A percentile compares a stretch with the other conserved stretches of the same genome.
phyloP scores from a whole-genome alignment of 2,888 invertebrate genomes.

The Rapana venosa region DNA sequence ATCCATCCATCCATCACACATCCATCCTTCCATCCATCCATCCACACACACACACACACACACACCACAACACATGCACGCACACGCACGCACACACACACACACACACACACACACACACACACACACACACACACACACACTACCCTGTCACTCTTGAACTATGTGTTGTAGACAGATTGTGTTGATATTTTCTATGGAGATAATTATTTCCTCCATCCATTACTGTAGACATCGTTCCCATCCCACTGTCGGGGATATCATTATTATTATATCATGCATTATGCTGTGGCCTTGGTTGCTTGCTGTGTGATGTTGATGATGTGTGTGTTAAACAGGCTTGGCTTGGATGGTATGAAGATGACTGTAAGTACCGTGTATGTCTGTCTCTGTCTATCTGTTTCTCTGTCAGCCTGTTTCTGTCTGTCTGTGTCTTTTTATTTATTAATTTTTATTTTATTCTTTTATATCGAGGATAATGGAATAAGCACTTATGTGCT shows the following conservation, averaged over 20 bases:
- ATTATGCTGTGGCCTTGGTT: background rate
- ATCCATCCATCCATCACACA: too few relatives aligned
- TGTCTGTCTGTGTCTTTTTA: background rate
- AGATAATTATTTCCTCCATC: background rate
- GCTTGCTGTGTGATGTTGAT: background rate
- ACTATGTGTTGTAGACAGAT: too few relatives aligned
- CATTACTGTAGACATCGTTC: background rate
- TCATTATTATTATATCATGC: background rate
- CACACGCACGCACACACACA: background rate
- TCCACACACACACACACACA: too few relatives aligned
- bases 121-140: background rate
- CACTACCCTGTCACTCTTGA: too few relatives aligned
- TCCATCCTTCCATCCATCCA: too few relatives aligned
- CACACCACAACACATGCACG: background rate
- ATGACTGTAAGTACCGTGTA: slow-evolving; percentile 62
- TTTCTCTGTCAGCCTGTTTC: background rate
- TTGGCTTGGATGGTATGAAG: slow-evolving; percentile 73
- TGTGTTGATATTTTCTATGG: too few relatives aligned
- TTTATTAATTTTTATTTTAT: background rate
- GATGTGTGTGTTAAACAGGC: slow-evolving; percentile 55
- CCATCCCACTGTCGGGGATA: too few relatives aligned
- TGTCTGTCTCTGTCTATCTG: background rate
- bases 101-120: slow-evolving; percentile 5
- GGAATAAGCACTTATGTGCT: too few relatives aligned
- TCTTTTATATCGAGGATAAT: too few relatives aligned